Base-by-base conservation (phyloP, 2,113 vertebrate genomes). In the Scopus umbretta region DNA sequence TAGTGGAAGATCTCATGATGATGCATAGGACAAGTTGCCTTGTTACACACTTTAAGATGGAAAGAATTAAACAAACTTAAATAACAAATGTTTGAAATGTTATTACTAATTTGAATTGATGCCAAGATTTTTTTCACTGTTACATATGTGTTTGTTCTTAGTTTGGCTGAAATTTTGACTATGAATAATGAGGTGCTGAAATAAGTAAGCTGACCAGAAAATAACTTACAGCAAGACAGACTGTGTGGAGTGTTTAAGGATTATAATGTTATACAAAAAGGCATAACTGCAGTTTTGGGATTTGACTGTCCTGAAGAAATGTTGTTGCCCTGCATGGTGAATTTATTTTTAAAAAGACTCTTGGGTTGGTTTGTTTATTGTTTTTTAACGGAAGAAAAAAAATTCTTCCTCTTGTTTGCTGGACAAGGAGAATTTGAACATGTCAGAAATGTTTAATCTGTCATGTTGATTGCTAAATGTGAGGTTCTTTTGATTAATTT, bases 41-140 rank as follows among this genome's bases (percentile, higher is more conserved):
- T 92, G 88, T 96, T 95, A 94, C 75, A 96, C 80, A 71, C 90
- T 96, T 85, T 95, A 95, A 96, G 92, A 95, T 94, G 88, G 94
- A 97, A 97, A 74, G 75, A 97, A 96, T 97, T 95, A 98, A 98
- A 97, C 95, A 97, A 97, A 97, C 76, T 98, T 97, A 96, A 98
- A 98, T 97, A 97, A 96, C 96, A 98, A 97, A 98, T 96, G 95
- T 95, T 98, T 87, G 96, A 91, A 97, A 97, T 96, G 92, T 97
- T 96, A 95, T 98, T 98, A 92, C 94, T 98, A 98, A 97, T 97
- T 97, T 97, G 95, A 96, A 97, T 42, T 36, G 80, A 91, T 47
- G 83, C 96, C 96, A 96, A 91, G 85, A 95, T 67, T 95, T 88
- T 94, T 96, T 68, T 92, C 90, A 93, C 75, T 86, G 65, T 94